These are phyloP conservation scores for Brachyhypopomus occidentalis DNA, from an alignment of 2,113 vertebrate species.

Conservation along the genomic window DNA sequence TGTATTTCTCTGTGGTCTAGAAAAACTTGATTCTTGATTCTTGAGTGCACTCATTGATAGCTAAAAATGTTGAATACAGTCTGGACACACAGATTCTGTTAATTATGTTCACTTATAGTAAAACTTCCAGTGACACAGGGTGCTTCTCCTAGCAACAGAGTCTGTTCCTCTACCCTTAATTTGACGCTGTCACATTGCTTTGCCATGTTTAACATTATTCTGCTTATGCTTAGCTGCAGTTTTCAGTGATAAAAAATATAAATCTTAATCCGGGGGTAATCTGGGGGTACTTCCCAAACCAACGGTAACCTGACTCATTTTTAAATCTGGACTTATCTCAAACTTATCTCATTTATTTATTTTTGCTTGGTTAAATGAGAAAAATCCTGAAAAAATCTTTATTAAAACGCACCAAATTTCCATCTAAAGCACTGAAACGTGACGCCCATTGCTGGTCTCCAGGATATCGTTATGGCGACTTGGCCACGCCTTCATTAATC, in stretches of 20 bases:
- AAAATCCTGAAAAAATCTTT: no score
- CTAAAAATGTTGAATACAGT: neutral
- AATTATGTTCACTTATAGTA: neutral
- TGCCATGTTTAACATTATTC: neutral
- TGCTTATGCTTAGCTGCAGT: neutral
- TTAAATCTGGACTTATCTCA: no score
- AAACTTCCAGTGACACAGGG: neutral
- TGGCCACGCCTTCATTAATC: constrained; percentile 20
- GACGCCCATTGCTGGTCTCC: no score
- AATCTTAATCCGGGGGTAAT: no score
- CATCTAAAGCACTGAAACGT: no score
- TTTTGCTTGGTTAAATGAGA: no score
- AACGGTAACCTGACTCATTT: no score
- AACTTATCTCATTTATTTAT: no score
- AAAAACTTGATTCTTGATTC: neutral
- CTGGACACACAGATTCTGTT: neutral
- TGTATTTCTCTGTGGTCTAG: neutral
- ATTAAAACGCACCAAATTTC: no score
- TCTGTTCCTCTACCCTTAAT: no score
- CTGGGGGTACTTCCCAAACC: no score
- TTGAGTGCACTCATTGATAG: neutral
- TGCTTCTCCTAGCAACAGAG: no score
- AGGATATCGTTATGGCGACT: neutral
- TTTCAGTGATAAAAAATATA: neutral
- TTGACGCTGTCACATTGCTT: neutral